Evolutionary conservation across 2,888 invertebrate genomes (phyloP), one percentile per base, ranked within the genome.

Genomic region (Caenorhabditis sp.): DNA sequence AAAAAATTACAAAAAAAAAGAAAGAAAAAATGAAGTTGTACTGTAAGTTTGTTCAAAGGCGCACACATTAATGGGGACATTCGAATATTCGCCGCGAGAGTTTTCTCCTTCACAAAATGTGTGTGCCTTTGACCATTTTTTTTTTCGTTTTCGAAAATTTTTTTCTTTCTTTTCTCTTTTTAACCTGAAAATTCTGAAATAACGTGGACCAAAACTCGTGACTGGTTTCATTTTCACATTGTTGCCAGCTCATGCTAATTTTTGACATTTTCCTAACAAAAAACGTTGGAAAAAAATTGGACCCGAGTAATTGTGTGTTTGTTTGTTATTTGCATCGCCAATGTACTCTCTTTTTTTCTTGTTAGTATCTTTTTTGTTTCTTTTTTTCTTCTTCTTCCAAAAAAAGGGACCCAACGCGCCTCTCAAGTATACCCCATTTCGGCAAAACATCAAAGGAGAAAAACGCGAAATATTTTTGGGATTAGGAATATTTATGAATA

Each of bases 291-390:
- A 50, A 50, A 50, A n/a, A 4, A 4, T n/a, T 50, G 17, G 17
- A n/a, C 50, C n/a, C n/a, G 14, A 53, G 53, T 53, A 53, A 53
- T 53, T 53, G 53, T 53, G 53, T 53, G 21, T 53, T 53, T 53
- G 53, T 53, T 53, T 53, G 53, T 53, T 53, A 53, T 53, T 53
- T 53, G 53, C 21, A 53, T 53, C 43, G 14, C 14, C 12, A 43
- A 53, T 23, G 53, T 53, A 10, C 24, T 53, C 53, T 53, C 24
- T 50, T 50, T 19, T 50, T 50, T 17, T 50, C n/a, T 19, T 19
- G n/a, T 50, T 50, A n/a, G 17, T 50, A 17, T 50, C 50, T 50
- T 50, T 19, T 50, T 50, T 50, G 17, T 50, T 50, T 50, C 6
- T 19, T 19, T 19, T 4, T 19, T 50, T 4, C 17, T 50, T 50